Percentiles rank a stretch among this genome's conserved stretches.
phyloP scores from a whole-genome alignment of 2,888 invertebrate genomes.

The Trachelus iudaicus region DNA sequence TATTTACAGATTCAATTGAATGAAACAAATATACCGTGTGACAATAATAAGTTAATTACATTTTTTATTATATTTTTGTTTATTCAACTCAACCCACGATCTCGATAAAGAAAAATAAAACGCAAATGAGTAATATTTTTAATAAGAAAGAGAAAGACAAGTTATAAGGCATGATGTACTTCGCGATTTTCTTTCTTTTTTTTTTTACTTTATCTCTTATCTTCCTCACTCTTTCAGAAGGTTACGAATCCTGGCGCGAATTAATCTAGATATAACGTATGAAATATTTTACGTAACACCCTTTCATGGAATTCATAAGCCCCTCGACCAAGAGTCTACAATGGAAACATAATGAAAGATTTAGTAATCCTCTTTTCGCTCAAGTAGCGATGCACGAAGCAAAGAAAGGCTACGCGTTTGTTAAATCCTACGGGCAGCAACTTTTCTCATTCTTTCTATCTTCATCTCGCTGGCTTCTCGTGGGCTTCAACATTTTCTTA shows the following conservation, averaged over 20 bases:
- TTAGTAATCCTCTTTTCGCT: slow-evolving; percentile 25
- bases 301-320: neutral
- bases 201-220: neutral
- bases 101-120: neutral
- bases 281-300: neutral
- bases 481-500: neutral
- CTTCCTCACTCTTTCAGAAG: neutral
- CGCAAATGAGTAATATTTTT: neutral
- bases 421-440: slow-evolving; percentile 7
- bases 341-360: slow-evolving; percentile 32
- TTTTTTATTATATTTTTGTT: neutral
- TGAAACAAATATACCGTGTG: no score
- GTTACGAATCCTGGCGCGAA: neutral
- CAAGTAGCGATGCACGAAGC: slow-evolving; percentile 6
- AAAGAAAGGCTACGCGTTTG: neutral
- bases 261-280: neutral
- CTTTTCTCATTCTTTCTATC: slow-evolving; percentile 6
- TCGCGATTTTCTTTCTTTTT: neutral
- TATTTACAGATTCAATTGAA: neutral
- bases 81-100: neutral
- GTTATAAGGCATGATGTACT: neutral
- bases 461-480: neutral
- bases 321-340: slow-evolving; percentile 12
- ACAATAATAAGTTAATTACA: neutral
- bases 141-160: neutral